Base-by-base conservation (phyloP, 2,888 invertebrate genomes). In the Phymatocera aterrima region DNA sequence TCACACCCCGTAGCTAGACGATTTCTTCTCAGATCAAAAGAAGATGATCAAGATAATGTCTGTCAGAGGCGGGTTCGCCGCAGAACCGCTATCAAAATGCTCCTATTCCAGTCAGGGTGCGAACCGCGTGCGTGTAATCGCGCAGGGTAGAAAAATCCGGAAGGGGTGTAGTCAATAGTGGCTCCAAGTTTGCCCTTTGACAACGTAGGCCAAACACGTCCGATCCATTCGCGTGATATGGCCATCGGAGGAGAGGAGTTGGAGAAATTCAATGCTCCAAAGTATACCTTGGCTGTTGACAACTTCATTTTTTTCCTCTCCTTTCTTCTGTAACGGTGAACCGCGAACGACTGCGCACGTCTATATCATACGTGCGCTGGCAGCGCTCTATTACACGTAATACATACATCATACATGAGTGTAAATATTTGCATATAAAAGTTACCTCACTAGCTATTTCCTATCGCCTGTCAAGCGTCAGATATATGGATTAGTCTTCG, bases 1-100 rank as follows among this genome's bases (percentile, higher is more conserved):
- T 68, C 68, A 1, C 46, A 28, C 10, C 43, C 46, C 43, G 15
- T 43, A 28, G 15, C 15, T n/a, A 24, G 68, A 46, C 46, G 46
- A 68, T 68, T 68, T 68, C 68, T 68, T 68, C 46, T 46, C 24
- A 68, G 68, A 68, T 68, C 68, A n/a, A 68, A 68, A 68, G 43
- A 46, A 40, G 28, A 5, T 43, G 68, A 68, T 68, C 46, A 68
- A 68, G 68, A 68, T 68, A 68, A 68, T 68, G 68, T 46, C 68
- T 18, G 46, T 68, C 43, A 68, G 28, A 46, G 40, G 46, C 34
- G 24, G 15, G 43, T 24, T 68, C 10, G 28, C 24, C 40, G 1
- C 15, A 18, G 43, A 68, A 68, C 46, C 68, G 68, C 43, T 68
- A 68, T 46, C 68, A 24, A 46, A 68, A 46, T 46, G 46, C 24